A percentile compares a stretch with the other conserved stretches of the same genome.
Conservation (phyloP, 2,797 vertebrate species). For the Lutjanus argentimaculatus region DNA sequence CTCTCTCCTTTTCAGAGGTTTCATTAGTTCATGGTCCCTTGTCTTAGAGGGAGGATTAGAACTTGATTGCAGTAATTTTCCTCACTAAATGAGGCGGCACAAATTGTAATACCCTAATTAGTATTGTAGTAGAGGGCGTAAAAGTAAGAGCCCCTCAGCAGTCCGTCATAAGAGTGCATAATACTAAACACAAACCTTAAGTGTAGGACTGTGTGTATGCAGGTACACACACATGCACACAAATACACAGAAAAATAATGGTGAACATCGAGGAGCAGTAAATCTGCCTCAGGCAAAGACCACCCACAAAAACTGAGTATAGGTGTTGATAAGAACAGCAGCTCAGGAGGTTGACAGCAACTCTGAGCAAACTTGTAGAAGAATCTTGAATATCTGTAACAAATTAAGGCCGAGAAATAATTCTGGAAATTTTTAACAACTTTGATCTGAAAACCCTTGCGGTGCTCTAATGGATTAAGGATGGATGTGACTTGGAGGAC, state of each 20-base stretch:
- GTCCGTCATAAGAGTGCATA: slow-evolving; percentile 36
- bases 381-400: background rate
- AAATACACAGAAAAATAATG: background rate
- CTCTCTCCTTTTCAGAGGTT: slow-evolving; percentile 31
- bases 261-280: background rate
- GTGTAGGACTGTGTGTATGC: background rate
- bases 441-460: background rate
- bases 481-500: slow-evolving; percentile 18
- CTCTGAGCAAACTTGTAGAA: background rate
- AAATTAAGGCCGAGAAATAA: slow-evolving; percentile 8
- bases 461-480: slow-evolving; percentile 22
- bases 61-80: slow-evolving; percentile 75
- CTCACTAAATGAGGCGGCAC: slow-evolving; percentile 70
- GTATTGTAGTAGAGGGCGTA: slow-evolving; percentile 54
- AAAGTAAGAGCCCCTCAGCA: slow-evolving; percentile 39
- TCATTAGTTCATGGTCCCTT: slow-evolving; percentile 55
- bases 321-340: background rate
- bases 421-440: background rate
- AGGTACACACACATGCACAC: background rate
- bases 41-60: slow-evolving; percentile 68
- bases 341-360: background rate
- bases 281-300: background rate
- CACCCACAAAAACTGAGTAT: background rate
- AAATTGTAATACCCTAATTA: slow-evolving; percentile 74
- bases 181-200: slow-evolving; percentile 29